Conservation (phyloP, 2,888 invertebrate species). For the Himalopsyche tibetana region DNA sequence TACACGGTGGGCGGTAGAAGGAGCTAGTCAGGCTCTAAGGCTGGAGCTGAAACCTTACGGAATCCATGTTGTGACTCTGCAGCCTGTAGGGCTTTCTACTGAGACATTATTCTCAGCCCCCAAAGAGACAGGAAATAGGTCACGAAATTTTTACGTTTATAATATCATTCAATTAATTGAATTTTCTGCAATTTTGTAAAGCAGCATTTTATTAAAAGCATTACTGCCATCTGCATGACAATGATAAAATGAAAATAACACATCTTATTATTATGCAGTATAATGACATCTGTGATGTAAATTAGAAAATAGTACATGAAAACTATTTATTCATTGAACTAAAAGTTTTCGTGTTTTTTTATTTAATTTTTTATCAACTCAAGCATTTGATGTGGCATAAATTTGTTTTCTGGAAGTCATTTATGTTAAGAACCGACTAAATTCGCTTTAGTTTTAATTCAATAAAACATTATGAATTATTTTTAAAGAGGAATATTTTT, state of each 20-base stretch:
- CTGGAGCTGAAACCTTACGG: slow-evolving; percentile 83
- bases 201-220: neutral
- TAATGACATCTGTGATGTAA: neutral
- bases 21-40: slow-evolving; percentile 85
- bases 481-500: too few relatives aligned
- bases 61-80: slow-evolving; percentile 85
- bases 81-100: slow-evolving; percentile 82
- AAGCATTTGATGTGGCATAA: too few relatives aligned
- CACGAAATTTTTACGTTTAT: neutral
- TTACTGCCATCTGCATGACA: neutral
- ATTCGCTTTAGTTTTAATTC: too few relatives aligned
- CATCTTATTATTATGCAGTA: neutral
- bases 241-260: neutral
- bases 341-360: too few relatives aligned
- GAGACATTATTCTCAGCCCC: slow-evolving; percentile 83
- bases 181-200: neutral
- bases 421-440: too few relatives aligned
- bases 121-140: slow-evolving; percentile 65
- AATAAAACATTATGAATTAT: too few relatives aligned
- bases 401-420: too few relatives aligned
- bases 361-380: too few relatives aligned
- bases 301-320: too few relatives aligned
- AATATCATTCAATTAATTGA: neutral
- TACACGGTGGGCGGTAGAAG: slow-evolving; percentile 87
- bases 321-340: too few relatives aligned